These are phyloP conservation scores for Tholera decimalis DNA, from an alignment of 2,888 invertebrate genomes.

Conservation along the genomic window DNA sequence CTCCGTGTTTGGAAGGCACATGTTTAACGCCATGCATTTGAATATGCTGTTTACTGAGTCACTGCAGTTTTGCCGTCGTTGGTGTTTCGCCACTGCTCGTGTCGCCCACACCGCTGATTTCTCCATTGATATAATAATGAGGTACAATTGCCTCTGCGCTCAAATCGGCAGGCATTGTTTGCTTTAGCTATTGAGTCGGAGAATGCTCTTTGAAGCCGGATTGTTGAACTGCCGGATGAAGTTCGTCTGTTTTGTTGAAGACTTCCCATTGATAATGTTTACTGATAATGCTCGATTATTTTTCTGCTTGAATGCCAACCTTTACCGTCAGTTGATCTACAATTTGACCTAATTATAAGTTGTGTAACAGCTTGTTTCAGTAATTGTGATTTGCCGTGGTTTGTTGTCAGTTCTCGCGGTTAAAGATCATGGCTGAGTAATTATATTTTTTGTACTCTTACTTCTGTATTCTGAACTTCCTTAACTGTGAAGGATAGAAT, in stretches of 20 bases:
- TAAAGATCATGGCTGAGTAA: slow-evolving; percentile 61
- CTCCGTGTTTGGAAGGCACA: slow-evolving; percentile 49
- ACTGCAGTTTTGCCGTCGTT: slow-evolving; percentile 74
- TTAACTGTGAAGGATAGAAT: slow-evolving; percentile 74
- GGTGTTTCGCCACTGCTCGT: slow-evolving; percentile 78
- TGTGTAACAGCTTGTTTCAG: slow-evolving; percentile 61
- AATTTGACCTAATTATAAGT: slow-evolving; percentile 68
- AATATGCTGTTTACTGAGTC: slow-evolving; percentile 78
- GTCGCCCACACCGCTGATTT: slow-evolving; percentile 85
- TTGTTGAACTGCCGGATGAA: slow-evolving; percentile 71
- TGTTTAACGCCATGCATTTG: slow-evolving; percentile 74
- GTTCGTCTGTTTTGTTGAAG: slow-evolving; percentile 57
- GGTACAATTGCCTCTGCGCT: slow-evolving; percentile 79
- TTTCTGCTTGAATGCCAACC: not conserved
- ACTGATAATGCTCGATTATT: not conserved
- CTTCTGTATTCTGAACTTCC: slow-evolving; percentile 75
- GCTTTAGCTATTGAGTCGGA: slow-evolving; percentile 83
- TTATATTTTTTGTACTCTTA: slow-evolving; percentile 66
- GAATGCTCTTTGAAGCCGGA: slow-evolving; percentile 75
- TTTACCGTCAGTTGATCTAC: slow-evolving; percentile 30
- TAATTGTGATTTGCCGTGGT: slow-evolving; percentile 56
- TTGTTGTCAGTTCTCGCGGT: slow-evolving; percentile 56
- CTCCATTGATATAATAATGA: slow-evolving; percentile 86
- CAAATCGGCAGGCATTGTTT: slow-evolving; percentile 81
- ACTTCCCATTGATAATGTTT: slow-evolving; percentile 44